phyloP scores from a whole-genome alignment of 2,797 vertebrate genomes.

The Neoniphon sammara region DNA sequence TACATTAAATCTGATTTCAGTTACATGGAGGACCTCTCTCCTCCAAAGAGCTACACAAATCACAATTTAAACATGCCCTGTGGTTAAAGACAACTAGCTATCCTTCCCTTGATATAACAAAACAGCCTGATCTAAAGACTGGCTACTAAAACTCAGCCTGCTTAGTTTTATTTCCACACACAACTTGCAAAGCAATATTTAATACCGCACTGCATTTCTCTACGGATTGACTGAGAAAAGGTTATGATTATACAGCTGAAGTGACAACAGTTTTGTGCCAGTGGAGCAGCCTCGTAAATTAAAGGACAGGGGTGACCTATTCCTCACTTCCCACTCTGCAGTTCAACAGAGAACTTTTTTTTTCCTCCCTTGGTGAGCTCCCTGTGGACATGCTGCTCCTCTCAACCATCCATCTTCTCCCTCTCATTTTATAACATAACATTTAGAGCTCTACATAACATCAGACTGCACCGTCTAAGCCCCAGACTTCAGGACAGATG shows the following conservation, averaged over 20 bases:
- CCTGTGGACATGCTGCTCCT: constrained; percentile 48
- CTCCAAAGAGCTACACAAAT: too few relatives aligned
- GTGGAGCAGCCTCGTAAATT: constrained; percentile 63
- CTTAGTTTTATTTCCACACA: background rate
- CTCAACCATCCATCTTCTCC: constrained; percentile 60
- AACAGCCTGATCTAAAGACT: background rate
- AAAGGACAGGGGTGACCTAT: constrained; percentile 60
- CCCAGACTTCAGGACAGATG: constrained; percentile 44
- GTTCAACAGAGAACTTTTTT: constrained; percentile 44
- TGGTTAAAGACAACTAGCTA: too few relatives aligned
- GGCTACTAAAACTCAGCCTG: background rate
- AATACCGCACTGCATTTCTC: constrained; percentile 1
- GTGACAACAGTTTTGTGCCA: constrained; percentile 41
- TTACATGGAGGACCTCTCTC: too few relatives aligned
- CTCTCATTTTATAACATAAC: constrained; percentile 59
- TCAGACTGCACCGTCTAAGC: constrained; percentile 41
- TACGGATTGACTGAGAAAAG: constrained; percentile 5
- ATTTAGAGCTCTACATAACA: constrained; percentile 62
- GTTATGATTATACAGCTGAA: constrained; percentile 33
- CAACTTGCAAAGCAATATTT: background rate
- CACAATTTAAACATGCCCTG: too few relatives aligned
- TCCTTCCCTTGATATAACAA: background rate
- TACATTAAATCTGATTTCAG: background rate
- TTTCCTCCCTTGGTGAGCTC: constrained; percentile 57
- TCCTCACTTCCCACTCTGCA: constrained; percentile 62